These are phyloP conservation scores for Sipha maydis DNA, from an alignment of 2,888 invertebrate species.

Conservation along the genomic window DNA sequence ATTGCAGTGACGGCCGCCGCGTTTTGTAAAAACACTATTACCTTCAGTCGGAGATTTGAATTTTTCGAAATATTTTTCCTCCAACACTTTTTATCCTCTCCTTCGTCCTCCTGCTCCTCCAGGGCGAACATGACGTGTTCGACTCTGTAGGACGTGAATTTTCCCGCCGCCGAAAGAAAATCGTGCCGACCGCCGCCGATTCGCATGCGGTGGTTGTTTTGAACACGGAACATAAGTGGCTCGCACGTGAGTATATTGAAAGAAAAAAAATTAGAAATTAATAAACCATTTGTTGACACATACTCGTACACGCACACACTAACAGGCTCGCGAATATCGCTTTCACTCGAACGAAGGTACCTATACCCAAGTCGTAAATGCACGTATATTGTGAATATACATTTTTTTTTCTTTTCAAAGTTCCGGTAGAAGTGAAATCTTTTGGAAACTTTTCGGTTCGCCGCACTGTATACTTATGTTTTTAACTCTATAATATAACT, in stretches of 20 bases:
- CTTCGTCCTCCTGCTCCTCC: neutral
- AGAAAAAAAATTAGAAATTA: constrained; percentile 45
- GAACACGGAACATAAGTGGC: constrained; percentile 46
- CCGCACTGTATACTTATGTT: neutral
- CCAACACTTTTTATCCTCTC: neutral
- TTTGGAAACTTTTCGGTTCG: constrained; percentile 18
- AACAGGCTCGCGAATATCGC: constrained; percentile 14
- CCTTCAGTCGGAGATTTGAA: no score
- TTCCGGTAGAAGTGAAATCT: constrained; percentile 54
- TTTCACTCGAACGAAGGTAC: constrained; percentile 31
- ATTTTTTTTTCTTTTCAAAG: constrained; percentile 41
- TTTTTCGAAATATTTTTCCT: neutral
- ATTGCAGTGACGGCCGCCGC: neutral
- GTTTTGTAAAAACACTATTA: neutral
- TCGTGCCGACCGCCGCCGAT: constrained; percentile 13
- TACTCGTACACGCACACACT: constrained; percentile 10
- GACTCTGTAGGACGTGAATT: neutral
- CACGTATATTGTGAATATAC: neutral
- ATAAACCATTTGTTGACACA: constrained; percentile 18
- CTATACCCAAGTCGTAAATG: constrained; percentile 16
- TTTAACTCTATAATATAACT: no score
- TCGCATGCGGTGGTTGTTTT: constrained; percentile 43
- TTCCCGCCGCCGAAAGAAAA: neutral
- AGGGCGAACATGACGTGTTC: neutral
- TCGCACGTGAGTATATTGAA: constrained; percentile 45